Percentiles rank a stretch among this genome's conserved stretches.
phyloP scores from a whole-genome alignment of 2,113 vertebrate genomes.

The Pelodiscus sinensis region DNA sequence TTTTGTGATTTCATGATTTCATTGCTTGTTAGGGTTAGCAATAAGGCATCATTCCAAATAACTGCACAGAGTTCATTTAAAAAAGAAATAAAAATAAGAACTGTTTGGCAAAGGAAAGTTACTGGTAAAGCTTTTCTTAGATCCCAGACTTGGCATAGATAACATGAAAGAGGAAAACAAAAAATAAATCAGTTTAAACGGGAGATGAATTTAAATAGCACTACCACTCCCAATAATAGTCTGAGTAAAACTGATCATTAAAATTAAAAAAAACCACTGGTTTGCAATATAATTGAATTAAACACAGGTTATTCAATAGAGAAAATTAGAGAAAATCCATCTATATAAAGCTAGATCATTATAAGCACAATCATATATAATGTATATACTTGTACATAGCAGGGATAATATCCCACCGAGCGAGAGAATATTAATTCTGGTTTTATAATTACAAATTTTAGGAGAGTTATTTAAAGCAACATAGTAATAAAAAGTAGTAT shows the following conservation, averaged over 20 bases:
- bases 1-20: background rate
- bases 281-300: slow-evolving; percentile 28
- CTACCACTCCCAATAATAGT: background rate
- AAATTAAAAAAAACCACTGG: background rate
- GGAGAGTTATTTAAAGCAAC: background rate
- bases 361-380: background rate
- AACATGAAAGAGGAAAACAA: background rate
- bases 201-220: slow-evolving; percentile 19
- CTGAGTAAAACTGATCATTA: slow-evolving; percentile 21
- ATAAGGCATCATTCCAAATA: background rate
- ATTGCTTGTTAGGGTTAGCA: background rate
- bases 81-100: background rate
- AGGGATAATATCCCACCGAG: background rate
- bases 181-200: background rate
- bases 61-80: background rate
- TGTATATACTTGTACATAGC: background rate
- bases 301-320: slow-evolving; percentile 21
- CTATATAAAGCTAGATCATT: background rate
- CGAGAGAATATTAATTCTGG: background rate
- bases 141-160: background rate
- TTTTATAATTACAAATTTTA: background rate
- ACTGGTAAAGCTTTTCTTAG: background rate
- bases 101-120: background rate
- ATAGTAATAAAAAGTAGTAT: slow-evolving; percentile 11
- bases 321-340: slow-evolving; percentile 39